phyloP scores from a whole-genome alignment of 2,113 vertebrate species.

The Charina bottae region DNA sequence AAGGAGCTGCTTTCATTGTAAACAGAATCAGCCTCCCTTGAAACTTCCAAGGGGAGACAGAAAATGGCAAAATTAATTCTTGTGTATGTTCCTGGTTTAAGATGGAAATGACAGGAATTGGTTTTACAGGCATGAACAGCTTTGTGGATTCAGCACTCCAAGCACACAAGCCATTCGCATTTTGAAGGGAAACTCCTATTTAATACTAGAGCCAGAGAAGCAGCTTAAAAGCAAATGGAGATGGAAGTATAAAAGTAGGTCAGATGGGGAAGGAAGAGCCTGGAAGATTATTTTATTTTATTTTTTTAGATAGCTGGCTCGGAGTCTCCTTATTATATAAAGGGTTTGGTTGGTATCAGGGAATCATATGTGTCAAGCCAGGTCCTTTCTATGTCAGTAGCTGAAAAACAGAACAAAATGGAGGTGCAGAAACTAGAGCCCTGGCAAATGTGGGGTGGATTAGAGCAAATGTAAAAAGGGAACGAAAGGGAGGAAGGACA shows the following conservation, averaged over 20 bases:
- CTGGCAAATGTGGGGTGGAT: background rate
- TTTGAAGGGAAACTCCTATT: slow-evolving; percentile 27
- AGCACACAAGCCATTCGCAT: background rate
- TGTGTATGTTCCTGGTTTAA: slow-evolving; percentile 26
- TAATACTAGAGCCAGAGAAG: slow-evolving; percentile 16
- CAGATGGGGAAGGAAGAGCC: background rate
- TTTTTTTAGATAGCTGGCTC: background rate
- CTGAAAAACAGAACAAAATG: background rate
- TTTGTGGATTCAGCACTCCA: slow-evolving; percentile 20
- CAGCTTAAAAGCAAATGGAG: slow-evolving; percentile 5
- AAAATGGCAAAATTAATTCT: slow-evolving; percentile 52
- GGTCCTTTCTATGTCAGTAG: background rate
- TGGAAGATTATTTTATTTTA: background rate
- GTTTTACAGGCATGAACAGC: slow-evolving; percentile 29
- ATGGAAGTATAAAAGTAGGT: slow-evolving; percentile 6
- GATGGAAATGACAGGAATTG: slow-evolving; percentile 33
- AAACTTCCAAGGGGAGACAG: slow-evolving; percentile 25
- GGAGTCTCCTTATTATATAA: background rate
- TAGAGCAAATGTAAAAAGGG: background rate
- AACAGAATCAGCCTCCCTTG: slow-evolving; percentile 47
- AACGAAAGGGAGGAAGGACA: background rate
- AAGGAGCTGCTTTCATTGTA: slow-evolving; percentile 36
- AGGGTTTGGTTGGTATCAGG: background rate
- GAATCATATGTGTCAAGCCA: background rate
- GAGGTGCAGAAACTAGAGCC: background rate